Evolutionary conservation across 2,888 invertebrate genomes (phyloP), one percentile per base, ranked within the genome.

Genomic region (Strigamia crassipes): DNA sequence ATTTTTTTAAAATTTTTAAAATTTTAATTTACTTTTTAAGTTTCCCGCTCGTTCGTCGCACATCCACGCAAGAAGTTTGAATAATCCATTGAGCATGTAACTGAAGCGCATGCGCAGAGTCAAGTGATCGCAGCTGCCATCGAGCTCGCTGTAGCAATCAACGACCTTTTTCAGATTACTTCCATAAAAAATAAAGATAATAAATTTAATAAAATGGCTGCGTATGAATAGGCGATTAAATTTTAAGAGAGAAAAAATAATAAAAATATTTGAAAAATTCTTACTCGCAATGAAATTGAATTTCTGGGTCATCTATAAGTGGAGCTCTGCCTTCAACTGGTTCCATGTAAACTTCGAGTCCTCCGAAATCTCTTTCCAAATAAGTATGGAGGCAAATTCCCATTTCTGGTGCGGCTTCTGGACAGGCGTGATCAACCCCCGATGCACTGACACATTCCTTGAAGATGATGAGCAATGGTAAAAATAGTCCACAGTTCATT

Each of bases 381-480:
- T 85, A 86, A 38, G 84, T 85, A 78, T 86, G 85, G 10, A 86
- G 84, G 81, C 86, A 86, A 56, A 85, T 84, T 34, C 84, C 85
- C 4, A 86, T 84, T 41, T 83, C 83, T n/a, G 27, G 61, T 15
- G 80, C 8, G 15, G 80, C 80, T 56, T 61, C 80, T 56, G 56
- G 80, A 61, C 80, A 80, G 61, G 8, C 21, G 12, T 21, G 61
- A 21, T 66, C 61, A 66, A 66, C 18, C 12, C 4, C 61, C 12
- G 61, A 66, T 66, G 23, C 61, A 66, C 61, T 15, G 12, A 66
- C 21, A 66, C 61, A 66, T 66, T 66, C 61, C 23, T 66, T 23
- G 1, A 66, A 66, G 61, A 66, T 66, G 61, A 66, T 66, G 21
- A 66, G 61, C 23, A 66, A 21, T 23, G 61, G 61, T 66, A 66